These are phyloP conservation scores for Pangasius sanitwongsei DNA, from an alignment of 2,797 vertebrate species.

Conservation along the genomic window DNA sequence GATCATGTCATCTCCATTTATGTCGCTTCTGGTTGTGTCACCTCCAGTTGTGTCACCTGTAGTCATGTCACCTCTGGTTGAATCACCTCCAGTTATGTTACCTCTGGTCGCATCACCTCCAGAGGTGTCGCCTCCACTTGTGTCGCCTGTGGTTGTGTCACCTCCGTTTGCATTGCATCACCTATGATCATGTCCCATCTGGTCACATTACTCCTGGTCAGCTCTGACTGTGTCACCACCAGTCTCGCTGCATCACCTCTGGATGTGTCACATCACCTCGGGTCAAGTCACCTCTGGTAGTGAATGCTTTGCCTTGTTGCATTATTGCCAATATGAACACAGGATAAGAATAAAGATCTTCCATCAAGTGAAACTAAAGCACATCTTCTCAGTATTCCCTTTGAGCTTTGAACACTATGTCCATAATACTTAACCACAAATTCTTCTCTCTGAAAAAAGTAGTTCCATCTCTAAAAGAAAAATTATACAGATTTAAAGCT, in stretches of 20 bases:
- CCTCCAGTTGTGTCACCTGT: not conserved
- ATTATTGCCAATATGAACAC: not conserved
- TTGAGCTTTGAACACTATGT: not conserved
- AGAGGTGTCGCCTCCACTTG: not conserved
- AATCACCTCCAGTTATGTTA: not conserved
- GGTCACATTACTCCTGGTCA: too few species aligned
- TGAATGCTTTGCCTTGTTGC: not conserved
- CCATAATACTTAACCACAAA: not conserved
- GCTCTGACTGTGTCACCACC: not conserved
- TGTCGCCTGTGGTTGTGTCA: not conserved
- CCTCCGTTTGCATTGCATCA: not conserved
- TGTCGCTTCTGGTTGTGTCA: not conserved
- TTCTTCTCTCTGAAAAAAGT: not conserved
- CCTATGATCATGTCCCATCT: too few species aligned
- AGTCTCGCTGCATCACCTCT: too few species aligned
- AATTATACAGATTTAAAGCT: not conserved
- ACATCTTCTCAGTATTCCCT: not conserved
- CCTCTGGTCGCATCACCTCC: too few species aligned
- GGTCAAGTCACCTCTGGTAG: not conserved
- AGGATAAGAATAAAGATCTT: not conserved
- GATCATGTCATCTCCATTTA: not conserved
- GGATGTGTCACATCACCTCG: not conserved
- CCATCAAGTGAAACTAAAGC: not conserved
- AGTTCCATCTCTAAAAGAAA: not conserved
- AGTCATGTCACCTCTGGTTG: not conserved